These are phyloP conservation scores for Euproctis similis DNA, from an alignment of 2,888 invertebrate species.

Conservation along the genomic window DNA sequence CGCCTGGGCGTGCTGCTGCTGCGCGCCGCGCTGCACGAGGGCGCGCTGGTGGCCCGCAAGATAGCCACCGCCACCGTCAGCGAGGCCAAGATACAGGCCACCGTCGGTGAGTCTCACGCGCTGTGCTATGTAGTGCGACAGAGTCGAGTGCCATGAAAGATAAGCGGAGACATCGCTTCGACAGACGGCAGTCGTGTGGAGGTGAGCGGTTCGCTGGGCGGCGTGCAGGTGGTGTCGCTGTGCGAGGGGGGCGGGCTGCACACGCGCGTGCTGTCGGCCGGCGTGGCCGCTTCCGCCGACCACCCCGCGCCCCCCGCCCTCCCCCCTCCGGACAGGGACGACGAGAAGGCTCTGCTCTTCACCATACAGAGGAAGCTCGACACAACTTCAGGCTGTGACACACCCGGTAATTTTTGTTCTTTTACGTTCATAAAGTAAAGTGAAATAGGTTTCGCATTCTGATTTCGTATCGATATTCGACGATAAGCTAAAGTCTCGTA, in stretches of 20 bases:
- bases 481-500: no score
- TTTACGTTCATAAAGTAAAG: no score
- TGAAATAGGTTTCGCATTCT: no score
- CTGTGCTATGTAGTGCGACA: not conserved
- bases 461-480: no score
- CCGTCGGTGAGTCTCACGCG: slow-evolving; percentile 74
- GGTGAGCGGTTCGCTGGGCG: slow-evolving; percentile 92
- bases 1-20: slow-evolving; percentile 91
- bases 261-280: slow-evolving; percentile 89
- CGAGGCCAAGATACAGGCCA: slow-evolving; percentile 92
- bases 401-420: slow-evolving; percentile 29
- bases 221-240: slow-evolving; percentile 91
- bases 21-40: slow-evolving; percentile 85
- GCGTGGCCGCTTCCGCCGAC: slow-evolving; percentile 86
- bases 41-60: slow-evolving; percentile 84
- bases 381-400: slow-evolving; percentile 22
- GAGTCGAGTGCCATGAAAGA: no score
- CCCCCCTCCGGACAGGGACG: slow-evolving; percentile 30
- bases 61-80: slow-evolving; percentile 95
- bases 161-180: no score
- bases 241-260: slow-evolving; percentile 89
- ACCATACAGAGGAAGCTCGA: slow-evolving; percentile 36
- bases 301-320: slow-evolving; percentile 66
- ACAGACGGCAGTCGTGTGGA: slow-evolving; percentile 72
- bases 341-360: slow-evolving; percentile 50